phyloP scores from a whole-genome alignment of 2,797 vertebrate species.

The Echeneis naucrates region DNA sequence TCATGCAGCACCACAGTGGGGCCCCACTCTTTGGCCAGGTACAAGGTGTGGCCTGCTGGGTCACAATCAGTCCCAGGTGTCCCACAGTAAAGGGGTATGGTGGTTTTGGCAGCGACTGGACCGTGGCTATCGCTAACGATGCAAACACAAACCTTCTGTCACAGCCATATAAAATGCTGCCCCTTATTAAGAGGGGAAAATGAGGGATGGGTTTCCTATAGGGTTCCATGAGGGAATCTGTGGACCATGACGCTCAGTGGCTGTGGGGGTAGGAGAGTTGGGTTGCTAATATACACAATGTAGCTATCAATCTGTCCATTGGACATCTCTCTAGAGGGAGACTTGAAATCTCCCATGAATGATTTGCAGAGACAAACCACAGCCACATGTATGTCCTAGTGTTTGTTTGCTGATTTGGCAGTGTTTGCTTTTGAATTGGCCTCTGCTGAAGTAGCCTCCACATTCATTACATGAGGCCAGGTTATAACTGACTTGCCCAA shows the following conservation, averaged over 20 bases:
- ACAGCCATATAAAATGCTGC: constrained; percentile 70
- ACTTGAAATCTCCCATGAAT: constrained; percentile 43
- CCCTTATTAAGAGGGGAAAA: constrained; percentile 71
- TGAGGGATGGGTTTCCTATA: constrained; percentile 64
- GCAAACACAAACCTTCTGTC: constrained; percentile 76
- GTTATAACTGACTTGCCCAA: constrained; percentile 41
- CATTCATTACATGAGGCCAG: constrained; percentile 45
- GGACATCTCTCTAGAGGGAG: constrained; percentile 21
- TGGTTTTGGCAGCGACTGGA: constrained; percentile 23
- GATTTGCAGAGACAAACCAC: constrained; percentile 48
- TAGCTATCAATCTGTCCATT: constrained; percentile 35
- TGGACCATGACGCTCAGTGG: constrained; percentile 41
- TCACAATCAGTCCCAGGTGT: constrained; percentile 73
- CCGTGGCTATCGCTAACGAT: constrained; percentile 62
- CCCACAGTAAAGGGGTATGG: constrained; percentile 28
- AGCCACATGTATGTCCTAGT: constrained; percentile 49
- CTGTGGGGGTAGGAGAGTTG: not conserved
- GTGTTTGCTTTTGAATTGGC: constrained; percentile 61
- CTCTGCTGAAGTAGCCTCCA: constrained; percentile 27
- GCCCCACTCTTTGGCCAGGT: constrained; percentile 41
- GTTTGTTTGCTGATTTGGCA: constrained; percentile 62
- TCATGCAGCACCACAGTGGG: constrained; percentile 21
- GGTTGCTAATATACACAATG: constrained; percentile 7
- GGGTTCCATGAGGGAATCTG: constrained; percentile 52
- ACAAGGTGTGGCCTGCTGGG: constrained; percentile 48